A percentile compares a stretch with the other conserved stretches of the same genome.
Evolutionary conservation across 2,888 invertebrate genomes (phyloP).

Genomic region (Dinocampus coccinellae): DNA sequence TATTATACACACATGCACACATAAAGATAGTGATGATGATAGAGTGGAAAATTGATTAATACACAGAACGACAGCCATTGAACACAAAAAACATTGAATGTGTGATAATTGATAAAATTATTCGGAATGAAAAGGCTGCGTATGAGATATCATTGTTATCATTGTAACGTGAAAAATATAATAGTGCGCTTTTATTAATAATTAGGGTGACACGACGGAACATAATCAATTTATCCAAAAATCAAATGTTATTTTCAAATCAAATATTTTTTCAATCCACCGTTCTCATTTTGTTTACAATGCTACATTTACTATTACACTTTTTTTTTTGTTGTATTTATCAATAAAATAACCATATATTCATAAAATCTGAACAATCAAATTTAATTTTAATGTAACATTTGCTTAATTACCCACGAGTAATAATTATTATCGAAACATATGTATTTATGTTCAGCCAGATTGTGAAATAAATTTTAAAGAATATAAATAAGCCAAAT

Average conservation of each 20-base stretch:
- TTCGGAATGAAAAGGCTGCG: neutral
- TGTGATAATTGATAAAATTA: neutral
- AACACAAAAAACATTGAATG: neutral
- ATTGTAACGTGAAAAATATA: neutral
- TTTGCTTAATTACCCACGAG: slow-evolving; percentile 32
- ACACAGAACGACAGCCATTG: neutral
- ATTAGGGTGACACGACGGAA: neutral
- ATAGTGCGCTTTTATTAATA: neutral
- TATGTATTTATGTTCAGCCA: neutral
- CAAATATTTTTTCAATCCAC: neutral
- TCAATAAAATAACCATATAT: slow-evolving; percentile 61
- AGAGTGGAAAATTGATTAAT: neutral
- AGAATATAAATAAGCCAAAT: neutral
- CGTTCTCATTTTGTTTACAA: neutral
- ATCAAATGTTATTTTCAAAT: neutral
- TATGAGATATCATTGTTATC: neutral
- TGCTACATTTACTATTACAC: neutral
- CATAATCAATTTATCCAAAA: neutral
- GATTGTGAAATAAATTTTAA: neutral
- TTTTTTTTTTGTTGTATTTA: slow-evolving; percentile 34
- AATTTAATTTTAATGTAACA: slow-evolving; percentile 69
- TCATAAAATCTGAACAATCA: slow-evolving; percentile 70
- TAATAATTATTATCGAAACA: neutral
- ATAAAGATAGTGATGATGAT: neutral
- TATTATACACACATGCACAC: neutral